Conservation (phyloP, 2,888 invertebrate genomes). For the Pilophorus perplexus region DNA sequence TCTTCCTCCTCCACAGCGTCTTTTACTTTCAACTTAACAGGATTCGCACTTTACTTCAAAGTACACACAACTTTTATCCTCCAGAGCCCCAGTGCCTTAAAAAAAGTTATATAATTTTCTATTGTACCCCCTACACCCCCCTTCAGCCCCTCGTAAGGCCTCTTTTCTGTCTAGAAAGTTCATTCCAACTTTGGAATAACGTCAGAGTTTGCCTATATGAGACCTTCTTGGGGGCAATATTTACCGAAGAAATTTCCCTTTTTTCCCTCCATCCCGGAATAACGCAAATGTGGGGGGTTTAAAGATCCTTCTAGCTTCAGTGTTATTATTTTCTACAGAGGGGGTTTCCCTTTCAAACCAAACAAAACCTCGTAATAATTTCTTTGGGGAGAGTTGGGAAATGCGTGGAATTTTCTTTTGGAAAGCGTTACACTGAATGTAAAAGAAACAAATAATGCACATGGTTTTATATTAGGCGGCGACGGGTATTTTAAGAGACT, state of each 20-base stretch:
- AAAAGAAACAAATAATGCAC: too few species aligned
- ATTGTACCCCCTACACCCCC: conserved; percentile 16
- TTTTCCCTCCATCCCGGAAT: too few species aligned
- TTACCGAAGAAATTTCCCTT: conserved; percentile 33
- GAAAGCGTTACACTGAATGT: too few species aligned
- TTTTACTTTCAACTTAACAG: conserved; percentile 29
- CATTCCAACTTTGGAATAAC: conserved; percentile 34
- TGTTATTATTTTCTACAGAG: conserved; percentile 15
- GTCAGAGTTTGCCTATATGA: conserved; percentile 31
- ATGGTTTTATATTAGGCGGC: too few species aligned
- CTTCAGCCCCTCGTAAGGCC: conserved; percentile 1
- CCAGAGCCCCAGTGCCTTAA: conserved; percentile 23
- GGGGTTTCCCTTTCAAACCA: conserved; percentile 3
- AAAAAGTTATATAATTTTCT: conserved; percentile 35
- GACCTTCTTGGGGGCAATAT: conserved; percentile 18
- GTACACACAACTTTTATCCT: conserved; percentile 30
- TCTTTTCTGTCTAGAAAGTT: conserved; percentile 29
- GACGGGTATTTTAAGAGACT: too few species aligned
- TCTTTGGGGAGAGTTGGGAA: too few species aligned
- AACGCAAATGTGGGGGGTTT: conserved; percentile 29
- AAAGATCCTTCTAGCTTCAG: conserved; percentile 22
- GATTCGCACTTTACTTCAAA: conserved; percentile 13
- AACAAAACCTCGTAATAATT: too few species aligned
- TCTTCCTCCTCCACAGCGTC: too few species aligned
- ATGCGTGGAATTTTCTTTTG: too few species aligned